These are phyloP conservation scores for Argyrosomus regius DNA, from an alignment of 2,797 vertebrate genomes.

Conservation along the genomic window DNA sequence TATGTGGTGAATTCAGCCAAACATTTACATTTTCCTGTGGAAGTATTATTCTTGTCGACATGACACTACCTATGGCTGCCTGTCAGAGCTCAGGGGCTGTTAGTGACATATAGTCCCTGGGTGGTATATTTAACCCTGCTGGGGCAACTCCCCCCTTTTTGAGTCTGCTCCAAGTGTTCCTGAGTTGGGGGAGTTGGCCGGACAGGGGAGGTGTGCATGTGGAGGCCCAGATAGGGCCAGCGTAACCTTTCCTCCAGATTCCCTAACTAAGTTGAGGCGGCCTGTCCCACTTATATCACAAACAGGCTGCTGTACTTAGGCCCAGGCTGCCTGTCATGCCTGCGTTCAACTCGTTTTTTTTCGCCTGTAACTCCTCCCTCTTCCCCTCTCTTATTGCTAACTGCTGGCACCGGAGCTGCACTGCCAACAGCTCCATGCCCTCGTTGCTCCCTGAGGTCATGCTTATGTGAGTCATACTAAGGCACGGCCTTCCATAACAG, in stretches of 20 bases:
- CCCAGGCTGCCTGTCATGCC: constrained; percentile 70
- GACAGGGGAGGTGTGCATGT: constrained; percentile 66
- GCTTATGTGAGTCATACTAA: constrained; percentile 75
- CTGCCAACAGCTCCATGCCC: constrained; percentile 47
- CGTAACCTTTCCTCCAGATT: constrained; percentile 89
- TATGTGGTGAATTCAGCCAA: background rate
- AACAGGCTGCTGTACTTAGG: constrained; percentile 73
- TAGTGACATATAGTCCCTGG: constrained; percentile 59
- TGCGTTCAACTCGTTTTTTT: constrained; percentile 61
- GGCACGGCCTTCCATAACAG: constrained; percentile 54
- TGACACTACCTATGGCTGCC: constrained; percentile 38
- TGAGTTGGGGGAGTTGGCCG: constrained; percentile 66
- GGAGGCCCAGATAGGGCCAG: constrained; percentile 77
- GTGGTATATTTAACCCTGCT: constrained; percentile 81
- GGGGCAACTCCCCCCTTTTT: constrained; percentile 65
- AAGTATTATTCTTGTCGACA: constrained; percentile 40
- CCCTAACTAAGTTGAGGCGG: constrained; percentile 72
- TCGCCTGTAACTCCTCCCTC: constrained; percentile 55
- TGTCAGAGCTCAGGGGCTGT: constrained; percentile 52
- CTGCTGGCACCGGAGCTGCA: constrained; percentile 60
- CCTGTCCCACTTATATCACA: constrained; percentile 81
- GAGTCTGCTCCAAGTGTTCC: constrained; percentile 65
- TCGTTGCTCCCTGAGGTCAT: constrained; percentile 73
- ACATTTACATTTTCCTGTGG: constrained; percentile 22
- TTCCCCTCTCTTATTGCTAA: constrained; percentile 47